These are phyloP conservation scores for Etheostoma cragini DNA, from an alignment of 2,113 vertebrate species.

Conservation along the genomic window DNA sequence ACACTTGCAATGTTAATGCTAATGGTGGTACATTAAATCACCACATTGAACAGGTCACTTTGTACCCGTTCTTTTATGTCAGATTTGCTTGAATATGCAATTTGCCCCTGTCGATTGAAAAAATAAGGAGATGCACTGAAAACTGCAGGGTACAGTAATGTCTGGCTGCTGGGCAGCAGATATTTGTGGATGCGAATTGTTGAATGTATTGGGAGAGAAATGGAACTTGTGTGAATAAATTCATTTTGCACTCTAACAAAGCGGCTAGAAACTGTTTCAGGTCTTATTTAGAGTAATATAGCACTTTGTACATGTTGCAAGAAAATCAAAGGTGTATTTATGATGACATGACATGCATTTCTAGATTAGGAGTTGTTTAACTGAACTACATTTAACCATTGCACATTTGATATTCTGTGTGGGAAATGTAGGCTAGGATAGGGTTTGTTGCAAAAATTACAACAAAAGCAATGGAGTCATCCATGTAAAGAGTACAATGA, in stretches of 20 bases:
- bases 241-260: slow-evolving; percentile 63
- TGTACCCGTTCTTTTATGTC: slow-evolving; percentile 38
- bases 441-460: too few relatives aligned
- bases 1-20: slow-evolving; percentile 10
- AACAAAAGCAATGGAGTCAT: too few relatives aligned
- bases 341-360: not conserved
- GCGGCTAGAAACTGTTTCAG: slow-evolving; percentile 8
- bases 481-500: too few relatives aligned
- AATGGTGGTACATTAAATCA: slow-evolving; percentile 33
- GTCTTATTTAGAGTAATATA: not conserved
- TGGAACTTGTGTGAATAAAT: slow-evolving; percentile 12
- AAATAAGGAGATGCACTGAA: slow-evolving; percentile 29
- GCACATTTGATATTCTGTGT: not conserved
- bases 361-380: not conserved
- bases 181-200: slow-evolving; percentile 28
- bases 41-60: slow-evolving; percentile 13
- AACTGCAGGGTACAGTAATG: slow-evolving; percentile 58
- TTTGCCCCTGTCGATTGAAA: slow-evolving; percentile 20
- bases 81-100: slow-evolving; percentile 9
- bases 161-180: slow-evolving; percentile 76
- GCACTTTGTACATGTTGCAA: not conserved
- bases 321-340: not conserved
- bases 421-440: not conserved
- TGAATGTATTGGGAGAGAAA: slow-evolving; percentile 14
- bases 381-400: not conserved